Evolutionary conservation across 1,140 invertebrate species (phyloP).

Genomic region (Listronotus bonariensis): DNA sequence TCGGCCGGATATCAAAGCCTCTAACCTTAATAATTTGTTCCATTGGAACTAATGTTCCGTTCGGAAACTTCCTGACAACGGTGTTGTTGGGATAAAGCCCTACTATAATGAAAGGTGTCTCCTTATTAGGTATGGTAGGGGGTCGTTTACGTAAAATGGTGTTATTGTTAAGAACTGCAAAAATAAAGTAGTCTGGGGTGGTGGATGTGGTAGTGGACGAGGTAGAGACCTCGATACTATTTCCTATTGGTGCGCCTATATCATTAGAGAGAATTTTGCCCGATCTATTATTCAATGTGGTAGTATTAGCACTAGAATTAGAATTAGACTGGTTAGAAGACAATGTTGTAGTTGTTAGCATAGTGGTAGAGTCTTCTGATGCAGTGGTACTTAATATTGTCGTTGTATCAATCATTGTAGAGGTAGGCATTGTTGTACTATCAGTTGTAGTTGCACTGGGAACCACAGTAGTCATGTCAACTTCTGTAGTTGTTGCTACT

Average conservation of each 20-base stretch:
- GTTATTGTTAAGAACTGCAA: constrained; percentile 74
- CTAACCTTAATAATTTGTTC: constrained; percentile 56
- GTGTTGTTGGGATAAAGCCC: constrained; percentile 74
- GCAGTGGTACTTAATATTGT: constrained; percentile 2
- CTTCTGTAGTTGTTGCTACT: constrained; percentile 40
- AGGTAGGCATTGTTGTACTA: constrained; percentile 10
- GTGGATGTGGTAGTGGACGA: constrained; percentile 53
- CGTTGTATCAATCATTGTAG: not conserved
- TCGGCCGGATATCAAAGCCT: constrained; percentile 55
- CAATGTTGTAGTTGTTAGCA: constrained; percentile 48
- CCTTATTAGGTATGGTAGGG: constrained; percentile 67
- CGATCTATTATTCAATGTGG: constrained; percentile 47
- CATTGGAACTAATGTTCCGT: constrained; percentile 73
- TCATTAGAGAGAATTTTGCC: constrained; percentile 52
- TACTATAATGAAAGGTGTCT: constrained; percentile 71
- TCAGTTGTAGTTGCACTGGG: constrained; percentile 6
- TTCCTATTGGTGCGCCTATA: constrained; percentile 58
- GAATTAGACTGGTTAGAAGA: constrained; percentile 55
- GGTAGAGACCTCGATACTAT: constrained; percentile 39
- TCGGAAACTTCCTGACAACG: constrained; percentile 72
- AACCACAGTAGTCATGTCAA: constrained; percentile 38
- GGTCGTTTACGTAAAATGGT: constrained; percentile 74
- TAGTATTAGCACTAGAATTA: constrained; percentile 52
- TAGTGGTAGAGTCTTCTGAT: constrained; percentile 38
- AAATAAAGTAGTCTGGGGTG: constrained; percentile 66